Percentiles rank a stretch among this genome's conserved stretches.
phyloP scores from a whole-genome alignment of 1,140 invertebrate species.

The Leucophenga varia region DNA sequence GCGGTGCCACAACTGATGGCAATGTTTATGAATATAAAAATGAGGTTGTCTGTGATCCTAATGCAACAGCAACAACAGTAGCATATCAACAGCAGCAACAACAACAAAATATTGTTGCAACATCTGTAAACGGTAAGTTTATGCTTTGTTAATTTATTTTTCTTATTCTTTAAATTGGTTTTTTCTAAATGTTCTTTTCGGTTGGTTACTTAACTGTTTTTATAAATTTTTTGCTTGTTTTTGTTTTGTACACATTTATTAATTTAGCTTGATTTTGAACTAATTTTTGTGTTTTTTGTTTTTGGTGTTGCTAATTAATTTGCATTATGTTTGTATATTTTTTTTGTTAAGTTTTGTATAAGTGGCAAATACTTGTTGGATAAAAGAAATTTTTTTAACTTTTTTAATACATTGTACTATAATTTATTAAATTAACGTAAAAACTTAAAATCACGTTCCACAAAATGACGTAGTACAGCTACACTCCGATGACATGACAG shows the following conservation, averaged over 20 bases:
- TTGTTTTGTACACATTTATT: constrained; percentile 17
- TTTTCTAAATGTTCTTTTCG: constrained; percentile 8
- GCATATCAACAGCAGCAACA: constrained; percentile 32
- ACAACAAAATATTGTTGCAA: constrained; percentile 35
- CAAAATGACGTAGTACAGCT: too few species aligned
- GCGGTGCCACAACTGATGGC: constrained; percentile 29
- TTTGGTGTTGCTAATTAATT: constrained; percentile 28
- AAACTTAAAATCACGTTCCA: too few species aligned
- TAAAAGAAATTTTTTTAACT: too few species aligned
- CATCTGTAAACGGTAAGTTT: constrained; percentile 39
- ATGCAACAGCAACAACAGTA: constrained; percentile 32
- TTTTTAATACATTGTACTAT: too few species aligned
- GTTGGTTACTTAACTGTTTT: not conserved
- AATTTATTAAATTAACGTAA: too few species aligned
- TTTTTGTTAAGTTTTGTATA: too few species aligned
- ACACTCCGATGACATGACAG: too few species aligned
- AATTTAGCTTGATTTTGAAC: constrained; percentile 12
- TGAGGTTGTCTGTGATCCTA: constrained; percentile 51
- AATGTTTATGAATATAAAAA: constrained; percentile 48
- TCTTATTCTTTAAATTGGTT: not conserved
- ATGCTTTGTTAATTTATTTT: not conserved
- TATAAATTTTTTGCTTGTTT: constrained; percentile 15
- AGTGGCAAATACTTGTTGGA: too few species aligned
- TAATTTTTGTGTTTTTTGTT: constrained; percentile 29
- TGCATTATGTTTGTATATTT: too few species aligned